Conservation (phyloP, 2,888 invertebrate species). For the Tetranychus piercei region DNA sequence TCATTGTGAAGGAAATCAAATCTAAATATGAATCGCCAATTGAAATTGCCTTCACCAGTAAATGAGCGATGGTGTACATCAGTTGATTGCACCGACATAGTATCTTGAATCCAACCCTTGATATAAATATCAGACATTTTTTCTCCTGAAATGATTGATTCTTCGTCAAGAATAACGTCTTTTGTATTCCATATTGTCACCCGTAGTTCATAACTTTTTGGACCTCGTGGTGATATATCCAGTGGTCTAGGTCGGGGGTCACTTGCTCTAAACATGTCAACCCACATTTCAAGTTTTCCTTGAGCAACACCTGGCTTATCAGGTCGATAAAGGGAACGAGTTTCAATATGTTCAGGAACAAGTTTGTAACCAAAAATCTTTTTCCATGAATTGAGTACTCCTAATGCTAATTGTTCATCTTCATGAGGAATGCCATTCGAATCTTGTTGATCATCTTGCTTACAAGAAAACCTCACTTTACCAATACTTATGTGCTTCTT, state of each 20-base stretch:
- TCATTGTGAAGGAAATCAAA: conserved; percentile 56
- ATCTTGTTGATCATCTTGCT: not conserved
- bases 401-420: conserved; percentile 13
- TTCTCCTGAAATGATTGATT: conserved; percentile 75
- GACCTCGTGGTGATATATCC: conserved; percentile 53
- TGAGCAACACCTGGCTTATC: conserved; percentile 49
- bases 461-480: conserved; percentile 43
- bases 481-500: conserved; percentile 48
- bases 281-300: conserved; percentile 82
- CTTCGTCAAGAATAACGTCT: conserved; percentile 75
- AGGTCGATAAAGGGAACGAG: conserved; percentile 62
- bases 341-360: conserved; percentile 77
- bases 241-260: conserved; percentile 48
- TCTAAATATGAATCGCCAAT: conserved; percentile 71
- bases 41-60: conserved; percentile 62
- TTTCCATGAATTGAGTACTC: conserved; percentile 10
- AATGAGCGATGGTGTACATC: conserved; percentile 61
- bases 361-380: conserved; percentile 31
- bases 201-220: conserved; percentile 54
- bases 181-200: conserved; percentile 85
- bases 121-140: conserved; percentile 91
- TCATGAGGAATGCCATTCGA: not conserved
- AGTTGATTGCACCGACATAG: conserved; percentile 51
- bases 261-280: conserved; percentile 79
- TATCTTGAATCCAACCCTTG: conserved; percentile 59